Evolutionary conservation across 2,888 invertebrate species (phyloP).

Genomic region (Podabrus alpinus): DNA sequence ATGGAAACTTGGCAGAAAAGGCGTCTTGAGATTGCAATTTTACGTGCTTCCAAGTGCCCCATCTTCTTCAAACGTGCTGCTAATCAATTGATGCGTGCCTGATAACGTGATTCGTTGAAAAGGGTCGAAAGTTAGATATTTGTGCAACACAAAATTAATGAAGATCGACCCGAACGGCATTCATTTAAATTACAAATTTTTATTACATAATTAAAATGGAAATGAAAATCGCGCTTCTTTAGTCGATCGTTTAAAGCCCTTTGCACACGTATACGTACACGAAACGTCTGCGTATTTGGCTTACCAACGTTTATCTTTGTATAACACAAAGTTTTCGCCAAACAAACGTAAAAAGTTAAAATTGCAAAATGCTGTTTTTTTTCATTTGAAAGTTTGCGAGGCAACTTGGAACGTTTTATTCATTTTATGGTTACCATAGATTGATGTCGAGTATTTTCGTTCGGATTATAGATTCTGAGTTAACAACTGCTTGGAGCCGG

Average conservation of each 20-base stretch:
- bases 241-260: neutral
- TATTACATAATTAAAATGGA: neutral
- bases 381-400: neutral
- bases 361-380: neutral
- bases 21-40: conserved; percentile 11
- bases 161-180: neutral
- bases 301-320: too few species aligned
- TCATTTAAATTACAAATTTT: neutral
- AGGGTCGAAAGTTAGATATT: neutral
- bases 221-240: neutral
- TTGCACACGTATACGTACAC: neutral
- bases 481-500: conserved; percentile 20
- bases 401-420: neutral
- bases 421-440: conserved; percentile 4
- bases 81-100: conserved; percentile 14
- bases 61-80: conserved; percentile 19
- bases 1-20: conserved; percentile 3
- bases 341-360: neutral
- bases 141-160: neutral
- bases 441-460: conserved; percentile 9
- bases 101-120: conserved; percentile 8
- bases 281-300: too few species aligned
- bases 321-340: neutral
- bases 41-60: conserved; percentile 13
- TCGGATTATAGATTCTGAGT: conserved; percentile 19